Base-by-base conservation (phyloP, 2,113 vertebrate genomes). In the Callorhinus ursinus region DNA sequence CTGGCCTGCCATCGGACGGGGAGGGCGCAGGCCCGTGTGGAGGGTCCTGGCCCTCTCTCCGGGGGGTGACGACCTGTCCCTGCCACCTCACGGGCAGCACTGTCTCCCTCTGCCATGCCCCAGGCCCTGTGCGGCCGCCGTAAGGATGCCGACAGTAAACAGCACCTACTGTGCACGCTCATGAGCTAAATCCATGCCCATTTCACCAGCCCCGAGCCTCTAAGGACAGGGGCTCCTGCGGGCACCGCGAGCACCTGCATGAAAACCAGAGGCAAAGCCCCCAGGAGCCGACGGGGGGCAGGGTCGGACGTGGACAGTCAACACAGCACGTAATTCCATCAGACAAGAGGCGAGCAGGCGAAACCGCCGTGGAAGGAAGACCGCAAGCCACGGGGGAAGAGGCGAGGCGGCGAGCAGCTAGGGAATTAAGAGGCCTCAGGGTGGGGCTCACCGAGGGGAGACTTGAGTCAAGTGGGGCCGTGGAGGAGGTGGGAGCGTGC, bases 1-100 rank as follows among this genome's bases (percentile, higher is more conserved):
- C 69, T 0, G 6, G 16, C n/a, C 1, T 39, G n/a, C n/a, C n/a
- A 0, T 11, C 18, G 4, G n/a, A 36, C 4, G 7, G 69, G n/a
- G 19, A 5, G 31, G 31, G 15, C 14, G 2, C 4, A 1, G 22
- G n/a, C n/a, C 69, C 3, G 19, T 5, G n/a, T 71, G 69, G 4
- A n/a, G 69, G 36, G 69, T 1, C 36, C 69, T 1, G n/a, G 8
- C n/a, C 67, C 16, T 19, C 9, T 72, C 19, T 14, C 69, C 10
- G 19, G 69, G 19, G 69, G 69, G n/a, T 9, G 2, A 36, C 12
- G n/a, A 22, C 69, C 69, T 12, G 69, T 39, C n/a, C 69, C 1
- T 12, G 36, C 69, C 69, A 1, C 69, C 22, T 42, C 71, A 39
- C 19, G 71, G 71, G 21, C 16, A 16, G 71, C 21, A 5, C 36